These are phyloP conservation scores for Pherbina coryleti DNA, from an alignment of 2,888 invertebrate genomes.

Conservation along the genomic window DNA sequence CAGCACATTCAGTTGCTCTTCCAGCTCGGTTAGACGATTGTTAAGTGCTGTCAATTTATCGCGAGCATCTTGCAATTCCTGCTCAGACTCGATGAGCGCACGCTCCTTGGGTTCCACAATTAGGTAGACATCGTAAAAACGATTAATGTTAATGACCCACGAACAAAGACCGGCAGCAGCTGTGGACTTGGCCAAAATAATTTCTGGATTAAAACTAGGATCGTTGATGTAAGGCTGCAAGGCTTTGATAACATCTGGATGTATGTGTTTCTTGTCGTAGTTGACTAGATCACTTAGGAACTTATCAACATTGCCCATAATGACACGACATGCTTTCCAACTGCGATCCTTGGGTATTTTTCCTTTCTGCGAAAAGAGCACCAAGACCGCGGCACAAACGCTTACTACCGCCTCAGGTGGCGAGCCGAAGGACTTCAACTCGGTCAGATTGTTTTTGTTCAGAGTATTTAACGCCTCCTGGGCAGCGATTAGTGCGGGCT, in stretches of 20 bases:
- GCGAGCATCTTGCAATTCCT: conserved; percentile 84
- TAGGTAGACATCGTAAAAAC: conserved; percentile 89
- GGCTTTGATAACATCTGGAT: conserved; percentile 88
- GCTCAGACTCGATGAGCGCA: conserved; percentile 87
- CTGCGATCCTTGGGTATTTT: conserved; percentile 91
- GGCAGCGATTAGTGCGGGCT: conserved; percentile 90
- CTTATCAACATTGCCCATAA: conserved; percentile 92
- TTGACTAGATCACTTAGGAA: conserved; percentile 86
- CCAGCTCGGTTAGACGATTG: conserved; percentile 76
- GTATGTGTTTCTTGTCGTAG: conserved; percentile 95
- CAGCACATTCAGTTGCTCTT: conserved; percentile 81
- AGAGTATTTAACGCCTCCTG: conserved; percentile 91
- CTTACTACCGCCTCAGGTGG: conserved; percentile 91
- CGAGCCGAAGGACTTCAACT: conserved; percentile 92
- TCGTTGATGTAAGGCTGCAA: conserved; percentile 72
- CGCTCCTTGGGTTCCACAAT: conserved; percentile 92
- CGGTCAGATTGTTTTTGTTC: conserved; percentile 93
- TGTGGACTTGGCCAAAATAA: conserved; percentile 85
- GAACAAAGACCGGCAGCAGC: conserved; percentile 94
- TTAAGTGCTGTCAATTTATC: conserved; percentile 84
- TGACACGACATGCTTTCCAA: conserved; percentile 90
- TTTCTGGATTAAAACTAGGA: conserved; percentile 86
- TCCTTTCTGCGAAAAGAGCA: conserved; percentile 83
- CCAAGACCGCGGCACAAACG: conserved; percentile 89
- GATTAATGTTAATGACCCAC: conserved; percentile 93